Evolutionary conservation across 2,888 invertebrate genomes (phyloP), one percentile per base, ranked within the genome.

Genomic region (Ormyrus labotus): DNA sequence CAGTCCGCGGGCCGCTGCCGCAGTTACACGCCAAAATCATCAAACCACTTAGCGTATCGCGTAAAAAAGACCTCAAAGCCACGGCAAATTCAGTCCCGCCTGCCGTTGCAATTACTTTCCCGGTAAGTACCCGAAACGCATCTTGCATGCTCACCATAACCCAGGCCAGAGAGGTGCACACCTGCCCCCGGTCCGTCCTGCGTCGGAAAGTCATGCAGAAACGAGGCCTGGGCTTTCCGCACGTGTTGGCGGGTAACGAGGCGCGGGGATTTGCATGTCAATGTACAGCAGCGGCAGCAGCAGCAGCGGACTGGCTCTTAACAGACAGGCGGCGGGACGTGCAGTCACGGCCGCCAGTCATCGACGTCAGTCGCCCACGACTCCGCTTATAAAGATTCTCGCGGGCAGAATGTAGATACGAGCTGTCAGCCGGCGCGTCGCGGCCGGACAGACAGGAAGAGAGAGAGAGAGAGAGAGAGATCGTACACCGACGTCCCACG

Each of bases 291-390:
- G 57, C 61, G 53, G 8, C 55, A 8, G 11, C 61, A 34, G 34
- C 34, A 4, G 60, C 48, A 8, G 58, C 5, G 53, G 7, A 51
- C 34, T 34, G 34, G 34, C 34, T 34, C 34, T 34, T 34, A 34
- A n/a, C 55, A 47, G 69, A 51, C 57, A 86, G 84, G 83, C 83
- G 45, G 50, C 34, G 8, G 55, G 51, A 57, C 19, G 55, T 10
- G 61, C 13, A 73, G 85, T 87, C 86, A 87, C 87, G 85, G 83
- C 87, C 85, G 87, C 87, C 87, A 87, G 84, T 87, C 87, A 86
- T 87, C 87, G 86, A 84, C 86, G 87, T 86, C 86, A 85, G 84
- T 87, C 87, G 85, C 85, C 87, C 85, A 85, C 87, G 84, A 87
- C 83, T 58, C 50, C 84, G 85, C 85, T 85, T 85, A 86, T 84